Percentiles rank a stretch among this genome's conserved stretches.
These are phyloP conservation scores for Pseudomugil gertrudae DNA, from an alignment of 2,797 vertebrate species.

Conservation along the genomic window DNA sequence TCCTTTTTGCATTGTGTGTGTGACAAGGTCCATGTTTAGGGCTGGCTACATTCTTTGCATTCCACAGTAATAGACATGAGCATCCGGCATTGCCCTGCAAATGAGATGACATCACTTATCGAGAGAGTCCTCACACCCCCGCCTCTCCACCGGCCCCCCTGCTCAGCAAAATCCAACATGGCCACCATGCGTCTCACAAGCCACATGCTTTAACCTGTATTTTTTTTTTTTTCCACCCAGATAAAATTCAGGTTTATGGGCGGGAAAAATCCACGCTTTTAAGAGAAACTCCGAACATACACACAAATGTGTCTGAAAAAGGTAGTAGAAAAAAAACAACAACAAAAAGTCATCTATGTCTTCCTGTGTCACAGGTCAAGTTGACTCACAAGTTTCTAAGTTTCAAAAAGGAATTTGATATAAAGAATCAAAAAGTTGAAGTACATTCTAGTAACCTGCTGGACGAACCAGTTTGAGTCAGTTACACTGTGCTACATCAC, in stretches of 20 bases:
- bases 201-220: slow-evolving; percentile 73
- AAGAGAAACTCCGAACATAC: slow-evolving; percentile 39
- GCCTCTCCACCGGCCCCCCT: slow-evolving; percentile 77
- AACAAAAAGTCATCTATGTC: slow-evolving; percentile 30
- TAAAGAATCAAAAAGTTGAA: slow-evolving; percentile 72
- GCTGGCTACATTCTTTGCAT: slow-evolving; percentile 91
- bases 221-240: slow-evolving; percentile 18
- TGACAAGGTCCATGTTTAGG: slow-evolving; percentile 86
- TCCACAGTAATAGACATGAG: slow-evolving; percentile 91
- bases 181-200: slow-evolving; percentile 85
- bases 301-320: slow-evolving; percentile 58
- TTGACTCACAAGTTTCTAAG: slow-evolving; percentile 58
- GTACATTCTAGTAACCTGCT: slow-evolving; percentile 70
- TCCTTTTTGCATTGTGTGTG: slow-evolving; percentile 83
- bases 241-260: slow-evolving; percentile 47
- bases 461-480: slow-evolving; percentile 70
- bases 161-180: slow-evolving; percentile 79
- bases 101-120: slow-evolving; percentile 90
- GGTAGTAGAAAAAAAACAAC: slow-evolving; percentile 38
- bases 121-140: slow-evolving; percentile 81
- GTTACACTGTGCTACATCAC: slow-evolving; percentile 74
- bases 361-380: slow-evolving; percentile 57
- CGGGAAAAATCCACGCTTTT: slow-evolving; percentile 38
- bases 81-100: slow-evolving; percentile 88
- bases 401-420: slow-evolving; percentile 65